Evolutionary conservation across 2,113 vertebrate genomes (phyloP).

Genomic region (Rhabdornis inornatus): DNA sequence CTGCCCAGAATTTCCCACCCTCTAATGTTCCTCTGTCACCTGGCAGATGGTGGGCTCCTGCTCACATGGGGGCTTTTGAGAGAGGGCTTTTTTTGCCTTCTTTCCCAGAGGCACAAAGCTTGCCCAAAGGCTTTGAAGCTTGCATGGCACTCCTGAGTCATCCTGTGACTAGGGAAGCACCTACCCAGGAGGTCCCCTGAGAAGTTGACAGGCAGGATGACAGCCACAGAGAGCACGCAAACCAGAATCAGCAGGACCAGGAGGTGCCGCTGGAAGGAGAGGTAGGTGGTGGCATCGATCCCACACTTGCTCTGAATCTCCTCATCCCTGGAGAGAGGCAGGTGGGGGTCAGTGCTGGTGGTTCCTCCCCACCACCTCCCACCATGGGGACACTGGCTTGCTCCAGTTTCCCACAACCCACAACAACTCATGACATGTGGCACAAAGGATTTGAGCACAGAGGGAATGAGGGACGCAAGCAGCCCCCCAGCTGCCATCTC

Average conservation of each 20-base stretch:
- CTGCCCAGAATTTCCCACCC: neutral
- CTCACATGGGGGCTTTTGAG: neutral
- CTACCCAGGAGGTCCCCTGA: constrained; percentile 89
- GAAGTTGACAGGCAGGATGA: constrained; percentile 94
- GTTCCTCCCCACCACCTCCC: neutral
- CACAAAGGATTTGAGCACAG: neutral
- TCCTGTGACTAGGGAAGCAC: neutral
- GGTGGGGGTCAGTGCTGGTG: neutral
- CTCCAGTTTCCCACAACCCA: neutral
- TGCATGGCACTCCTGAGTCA: neutral
- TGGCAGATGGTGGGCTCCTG: neutral
- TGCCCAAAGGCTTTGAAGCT: neutral
- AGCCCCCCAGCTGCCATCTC: neutral
- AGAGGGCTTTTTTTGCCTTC: neutral
- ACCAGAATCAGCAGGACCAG: constrained; percentile 85
- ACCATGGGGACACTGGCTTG: neutral
- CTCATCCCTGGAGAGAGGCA: constrained; percentile 78
- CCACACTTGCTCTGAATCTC: constrained; percentile 96
- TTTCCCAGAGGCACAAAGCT: neutral
- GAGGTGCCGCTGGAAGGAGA: constrained; percentile 95
- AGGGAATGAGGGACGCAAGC: neutral
- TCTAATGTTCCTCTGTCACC: neutral
- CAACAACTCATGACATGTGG: neutral
- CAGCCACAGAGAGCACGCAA: constrained; percentile 88
- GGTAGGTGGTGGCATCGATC: constrained; percentile 90